Conservation (phyloP, 2,888 invertebrate species). For the Rugalucina vietnamica region DNA sequence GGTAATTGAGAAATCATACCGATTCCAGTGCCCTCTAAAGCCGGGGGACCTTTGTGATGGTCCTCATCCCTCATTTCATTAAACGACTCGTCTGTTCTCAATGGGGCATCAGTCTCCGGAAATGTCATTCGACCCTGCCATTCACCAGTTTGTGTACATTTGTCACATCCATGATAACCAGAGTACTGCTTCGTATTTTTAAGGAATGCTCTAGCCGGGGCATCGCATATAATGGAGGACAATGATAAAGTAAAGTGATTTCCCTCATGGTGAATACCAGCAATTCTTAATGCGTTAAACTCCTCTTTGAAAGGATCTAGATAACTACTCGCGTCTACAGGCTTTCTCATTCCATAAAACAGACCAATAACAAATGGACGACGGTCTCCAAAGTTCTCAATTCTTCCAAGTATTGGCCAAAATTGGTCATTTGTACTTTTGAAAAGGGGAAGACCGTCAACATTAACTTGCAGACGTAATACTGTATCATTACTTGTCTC, state of each 20-base stretch:
- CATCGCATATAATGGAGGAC: constrained; percentile 32
- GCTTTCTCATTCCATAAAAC: constrained; percentile 10
- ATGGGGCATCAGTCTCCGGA: constrained; percentile 41
- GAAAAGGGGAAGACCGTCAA: no score
- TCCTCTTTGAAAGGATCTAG: not conserved
- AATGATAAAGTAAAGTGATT: not conserved
- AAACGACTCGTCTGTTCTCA: constrained; percentile 58
- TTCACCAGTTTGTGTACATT: constrained; percentile 23
- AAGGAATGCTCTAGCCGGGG: constrained; percentile 33
- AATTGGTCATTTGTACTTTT: no score
- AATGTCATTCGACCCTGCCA: constrained; percentile 57
- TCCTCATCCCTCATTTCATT: constrained; percentile 52
- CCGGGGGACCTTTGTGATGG: constrained; percentile 58
- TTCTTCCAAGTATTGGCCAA: no score
- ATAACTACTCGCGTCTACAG: constrained; percentile 7
- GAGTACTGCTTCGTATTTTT: constrained; percentile 35
- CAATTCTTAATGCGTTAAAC: no score
- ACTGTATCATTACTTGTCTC: no score
- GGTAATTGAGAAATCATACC: constrained; percentile 24
- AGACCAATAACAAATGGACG: constrained; percentile 42
- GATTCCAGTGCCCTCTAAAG: not conserved
- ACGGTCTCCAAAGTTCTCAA: no score
- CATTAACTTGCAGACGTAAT: no score
- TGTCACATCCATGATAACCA: constrained; percentile 43
- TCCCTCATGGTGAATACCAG: not conserved